These are phyloP conservation scores for Lanius collurio DNA, from an alignment of 2,113 vertebrate species.

Conservation along the genomic window DNA sequence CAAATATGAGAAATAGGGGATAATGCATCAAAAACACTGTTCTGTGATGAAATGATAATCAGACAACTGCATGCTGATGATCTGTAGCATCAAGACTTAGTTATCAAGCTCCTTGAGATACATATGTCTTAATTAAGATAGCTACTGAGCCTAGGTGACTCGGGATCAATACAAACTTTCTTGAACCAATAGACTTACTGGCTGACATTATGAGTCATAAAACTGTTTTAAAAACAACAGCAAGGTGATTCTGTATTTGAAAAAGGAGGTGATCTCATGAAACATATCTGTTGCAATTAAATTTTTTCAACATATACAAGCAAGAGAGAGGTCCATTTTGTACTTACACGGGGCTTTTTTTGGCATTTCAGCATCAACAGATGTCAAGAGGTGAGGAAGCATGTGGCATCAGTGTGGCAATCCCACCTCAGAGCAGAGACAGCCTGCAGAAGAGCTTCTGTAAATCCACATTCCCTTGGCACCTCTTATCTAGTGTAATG, in stretches of 20 bases:
- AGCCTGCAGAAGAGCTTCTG: conserved; percentile 5
- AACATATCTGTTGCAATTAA: background rate
- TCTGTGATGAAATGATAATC: background rate
- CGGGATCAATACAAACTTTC: background rate
- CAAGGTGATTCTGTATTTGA: background rate
- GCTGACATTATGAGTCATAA: background rate
- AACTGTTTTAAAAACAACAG: background rate
- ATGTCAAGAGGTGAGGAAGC: conserved; percentile 28
- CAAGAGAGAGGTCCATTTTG: background rate
- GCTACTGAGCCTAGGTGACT: background rate
- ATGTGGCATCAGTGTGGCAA: conserved; percentile 16
- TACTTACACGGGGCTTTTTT: background rate
- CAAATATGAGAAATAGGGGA: background rate
- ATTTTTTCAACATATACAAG: background rate
- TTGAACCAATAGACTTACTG: background rate
- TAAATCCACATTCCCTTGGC: conserved; percentile 32
- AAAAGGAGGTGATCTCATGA: background rate
- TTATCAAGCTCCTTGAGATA: background rate
- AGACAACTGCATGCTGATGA: background rate
- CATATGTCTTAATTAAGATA: background rate
- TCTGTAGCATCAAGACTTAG: background rate
- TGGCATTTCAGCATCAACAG: conserved; percentile 27
- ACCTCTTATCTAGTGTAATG: background rate
- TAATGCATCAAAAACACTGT: background rate
- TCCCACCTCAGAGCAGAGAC: background rate